These are phyloP conservation scores for Dendroctonus ponderosae DNA, from an alignment of 1,140 invertebrate genomes.

Conservation along the genomic window DNA sequence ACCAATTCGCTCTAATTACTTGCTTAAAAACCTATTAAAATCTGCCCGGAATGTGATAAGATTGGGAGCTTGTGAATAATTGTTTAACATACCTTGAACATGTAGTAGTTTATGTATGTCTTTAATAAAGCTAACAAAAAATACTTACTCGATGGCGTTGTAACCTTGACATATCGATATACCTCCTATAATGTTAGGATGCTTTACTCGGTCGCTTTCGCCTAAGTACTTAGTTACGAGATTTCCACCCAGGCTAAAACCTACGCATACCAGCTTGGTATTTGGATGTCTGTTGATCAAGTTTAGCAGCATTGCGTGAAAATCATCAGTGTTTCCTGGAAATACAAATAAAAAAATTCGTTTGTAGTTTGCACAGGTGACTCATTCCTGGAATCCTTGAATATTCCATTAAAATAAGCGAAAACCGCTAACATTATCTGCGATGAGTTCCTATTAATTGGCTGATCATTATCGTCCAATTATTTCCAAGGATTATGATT, in stretches of 20 bases:
- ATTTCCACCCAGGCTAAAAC: conserved; percentile 89
- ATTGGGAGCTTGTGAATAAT: background rate
- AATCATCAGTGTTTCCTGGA: conserved; percentile 82
- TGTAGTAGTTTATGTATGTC: background rate
- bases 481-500: too few relatives aligned
- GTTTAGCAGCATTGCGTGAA: conserved; percentile 73
- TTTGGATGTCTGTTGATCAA: conserved; percentile 69
- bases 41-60: background rate
- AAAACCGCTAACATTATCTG: too few relatives aligned
- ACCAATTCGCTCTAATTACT: background rate
- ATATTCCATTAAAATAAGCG: too few relatives aligned
- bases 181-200: conserved; percentile 74
- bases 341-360: background rate
- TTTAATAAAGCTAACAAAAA: background rate
- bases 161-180: conserved; percentile 92
- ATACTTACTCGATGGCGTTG: conserved; percentile 78
- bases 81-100: too few relatives aligned
- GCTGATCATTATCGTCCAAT: too few relatives aligned
- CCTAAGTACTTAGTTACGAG: conserved; percentile 86
- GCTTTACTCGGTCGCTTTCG: conserved; percentile 63
- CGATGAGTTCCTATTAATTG: too few relatives aligned
- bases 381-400: too few relatives aligned
- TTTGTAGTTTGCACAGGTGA: too few relatives aligned
- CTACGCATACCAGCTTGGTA: conserved; percentile 77
- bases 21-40: background rate